Conservation (phyloP, 2,888 invertebrate genomes). For the Odiellus spinosus region DNA sequence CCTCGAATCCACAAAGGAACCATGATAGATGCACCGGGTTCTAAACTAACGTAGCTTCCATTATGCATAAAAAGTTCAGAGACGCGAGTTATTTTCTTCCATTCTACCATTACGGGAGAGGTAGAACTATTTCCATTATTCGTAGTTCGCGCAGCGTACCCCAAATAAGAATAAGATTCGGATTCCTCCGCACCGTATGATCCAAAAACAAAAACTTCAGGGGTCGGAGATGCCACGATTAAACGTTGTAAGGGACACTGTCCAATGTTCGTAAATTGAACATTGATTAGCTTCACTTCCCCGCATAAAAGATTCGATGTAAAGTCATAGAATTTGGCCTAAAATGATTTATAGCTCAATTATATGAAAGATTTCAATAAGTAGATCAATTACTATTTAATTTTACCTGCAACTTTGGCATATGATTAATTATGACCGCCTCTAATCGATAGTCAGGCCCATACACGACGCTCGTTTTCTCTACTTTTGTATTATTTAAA, state of each 20-base stretch:
- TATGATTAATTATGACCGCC: slow-evolving; percentile 55
- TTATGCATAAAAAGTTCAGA: slow-evolving; percentile 20
- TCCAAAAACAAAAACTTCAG: slow-evolving; percentile 45
- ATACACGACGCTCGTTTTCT: slow-evolving; percentile 35
- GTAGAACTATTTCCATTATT: neutral
- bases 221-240: slow-evolving; percentile 47
- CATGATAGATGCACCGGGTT: slow-evolving; percentile 37
- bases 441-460: slow-evolving; percentile 51
- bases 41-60: slow-evolving; percentile 28
- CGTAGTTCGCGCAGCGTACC: slow-evolving; percentile 4
- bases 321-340: slow-evolving; percentile 55
- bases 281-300: slow-evolving; percentile 49
- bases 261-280: slow-evolving; percentile 50
- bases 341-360: slow-evolving; percentile 13
- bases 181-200: slow-evolving; percentile 14
- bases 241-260: slow-evolving; percentile 23
- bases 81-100: slow-evolving; percentile 20
- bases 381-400: too few relatives aligned
- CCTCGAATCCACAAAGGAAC: slow-evolving; percentile 51
- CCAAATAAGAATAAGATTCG: slow-evolving; percentile 6
- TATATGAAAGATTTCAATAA: too few relatives aligned
- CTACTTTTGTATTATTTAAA: slow-evolving; percentile 38
- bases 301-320: slow-evolving; percentile 51
- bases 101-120: slow-evolving; percentile 14
- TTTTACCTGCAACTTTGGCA: slow-evolving; percentile 62